Percentiles rank a stretch among this genome's conserved stretches.
phyloP scores from a whole-genome alignment of 2,797 vertebrate genomes.

The Furcifer pardalis region DNA sequence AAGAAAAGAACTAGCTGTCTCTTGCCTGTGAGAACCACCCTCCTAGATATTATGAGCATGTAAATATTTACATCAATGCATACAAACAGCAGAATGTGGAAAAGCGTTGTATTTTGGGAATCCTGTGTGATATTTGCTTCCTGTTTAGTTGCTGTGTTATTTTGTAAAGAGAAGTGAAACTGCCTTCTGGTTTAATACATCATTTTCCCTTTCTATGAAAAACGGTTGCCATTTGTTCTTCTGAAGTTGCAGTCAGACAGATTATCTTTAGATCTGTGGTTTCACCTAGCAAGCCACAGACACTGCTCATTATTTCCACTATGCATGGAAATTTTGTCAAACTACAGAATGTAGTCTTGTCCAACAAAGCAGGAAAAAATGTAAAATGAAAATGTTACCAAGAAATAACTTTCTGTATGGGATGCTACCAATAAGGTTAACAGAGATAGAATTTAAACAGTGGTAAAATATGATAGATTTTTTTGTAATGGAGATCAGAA shows the following conservation, averaged over 20 bases:
- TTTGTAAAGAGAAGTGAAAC: too few species aligned
- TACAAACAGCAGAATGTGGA: background rate
- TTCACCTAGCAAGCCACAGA: background rate
- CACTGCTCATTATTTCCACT: conserved; percentile 12
- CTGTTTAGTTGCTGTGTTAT: background rate
- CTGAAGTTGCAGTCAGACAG: background rate
- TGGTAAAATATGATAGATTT: too few species aligned
- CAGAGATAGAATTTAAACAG: too few species aligned
- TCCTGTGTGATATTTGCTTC: background rate
- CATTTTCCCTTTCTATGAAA: background rate
- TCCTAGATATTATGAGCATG: background rate
- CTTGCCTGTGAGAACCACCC: background rate
- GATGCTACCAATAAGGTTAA: too few species aligned
- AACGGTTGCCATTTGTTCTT: background rate
- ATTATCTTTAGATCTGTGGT: conserved; percentile 22
- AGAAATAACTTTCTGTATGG: too few species aligned
- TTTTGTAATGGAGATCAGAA: too few species aligned
- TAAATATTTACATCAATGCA: background rate
- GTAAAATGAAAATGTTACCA: too few species aligned
- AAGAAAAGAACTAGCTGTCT: background rate
- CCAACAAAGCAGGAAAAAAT: too few species aligned
- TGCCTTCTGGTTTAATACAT: background rate
- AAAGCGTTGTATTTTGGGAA: background rate
- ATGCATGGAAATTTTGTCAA: background rate
- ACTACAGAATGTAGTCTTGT: background rate